Percentiles rank a stretch among this genome's conserved stretches.
These are phyloP conservation scores for Florisuga fusca DNA, from an alignment of 2,797 vertebrate genomes.

Conservation along the genomic window DNA sequence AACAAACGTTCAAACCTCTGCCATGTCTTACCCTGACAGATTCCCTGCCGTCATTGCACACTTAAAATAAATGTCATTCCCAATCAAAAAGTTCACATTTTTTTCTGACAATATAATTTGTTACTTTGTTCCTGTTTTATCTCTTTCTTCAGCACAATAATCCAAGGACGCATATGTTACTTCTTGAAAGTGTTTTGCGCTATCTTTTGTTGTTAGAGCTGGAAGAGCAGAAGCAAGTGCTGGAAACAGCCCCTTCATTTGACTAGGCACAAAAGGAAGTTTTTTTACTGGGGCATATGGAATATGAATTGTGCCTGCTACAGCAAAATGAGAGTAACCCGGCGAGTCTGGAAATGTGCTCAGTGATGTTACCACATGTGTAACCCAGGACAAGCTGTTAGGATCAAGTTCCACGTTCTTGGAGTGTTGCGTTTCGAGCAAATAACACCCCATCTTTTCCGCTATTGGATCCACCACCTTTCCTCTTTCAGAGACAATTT, in stretches of 20 bases:
- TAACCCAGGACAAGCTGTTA: not conserved
- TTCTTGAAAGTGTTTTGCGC: slow-evolving; percentile 55
- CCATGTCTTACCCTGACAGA: slow-evolving; percentile 89
- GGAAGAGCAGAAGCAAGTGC: not conserved
- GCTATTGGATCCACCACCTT: not conserved
- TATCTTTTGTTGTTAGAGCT: slow-evolving; percentile 50
- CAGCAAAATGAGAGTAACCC: not conserved
- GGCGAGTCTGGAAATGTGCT: not conserved
- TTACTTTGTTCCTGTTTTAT: slow-evolving; percentile 83
- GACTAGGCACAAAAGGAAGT: not conserved
- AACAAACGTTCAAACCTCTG: slow-evolving; percentile 88
- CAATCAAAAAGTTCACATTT: slow-evolving; percentile 86
- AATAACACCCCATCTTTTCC: not conserved
- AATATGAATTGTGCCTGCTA: not conserved
- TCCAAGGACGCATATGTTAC: slow-evolving; percentile 14
- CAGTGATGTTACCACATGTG: rapidly evolving
- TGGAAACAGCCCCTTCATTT: not conserved
- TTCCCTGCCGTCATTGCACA: slow-evolving; percentile 84
- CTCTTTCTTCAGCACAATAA: slow-evolving; percentile 67
- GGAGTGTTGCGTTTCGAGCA: not conserved
- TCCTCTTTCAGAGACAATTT: not conserved
- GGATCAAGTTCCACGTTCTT: rapidly evolving
- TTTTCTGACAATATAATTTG: slow-evolving; percentile 86
- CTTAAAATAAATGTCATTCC: slow-evolving; percentile 88
- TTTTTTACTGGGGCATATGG: not conserved